Base-by-base conservation (phyloP, 2,797 vertebrate genomes). In the Erethizon dorsatum region DNA sequence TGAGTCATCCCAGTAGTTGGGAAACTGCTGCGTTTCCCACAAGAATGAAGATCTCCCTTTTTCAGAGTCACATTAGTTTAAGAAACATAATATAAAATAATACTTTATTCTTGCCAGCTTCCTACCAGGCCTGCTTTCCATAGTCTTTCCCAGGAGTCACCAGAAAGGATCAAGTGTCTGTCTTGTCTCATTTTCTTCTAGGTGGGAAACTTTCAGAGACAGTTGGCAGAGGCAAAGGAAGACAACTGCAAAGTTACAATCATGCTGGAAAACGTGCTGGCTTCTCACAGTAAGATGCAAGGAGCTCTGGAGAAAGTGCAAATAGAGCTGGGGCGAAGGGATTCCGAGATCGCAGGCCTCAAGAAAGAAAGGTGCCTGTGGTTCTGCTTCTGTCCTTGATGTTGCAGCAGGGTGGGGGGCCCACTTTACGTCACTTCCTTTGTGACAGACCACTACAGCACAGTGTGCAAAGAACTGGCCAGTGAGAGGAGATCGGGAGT, bases 261-360 rank as follows among this genome's bases (percentile, higher is more conserved):
- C 67, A 98, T 98, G 87, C 91, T 99, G 97, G 97, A 99, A 91
- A 98, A 97, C 0, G 89, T 98, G 83, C 86, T 99, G 92, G 97
- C 98, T 56, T 98, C 98, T 92, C 97, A 98, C 45, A 96, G 97
- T 71, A 97, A 97, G 95, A 98, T 98, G 96, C 98, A 98, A 67
- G 96, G 97, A 37, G 98, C 98, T 91, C 97, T 98, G 88, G 97
- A 98, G 86, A 98, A 92, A 10, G 94, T 98, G 57, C 98, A 98
- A n/a, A 97, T 97, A 18, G 98, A 99, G 91, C 97, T 98, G 20
- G 97, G 97, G 26, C 95, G 90, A 10, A 98, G 92, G 88, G 98
- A 99, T 22, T 97, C 97, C 0, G 98, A 99, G 95, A 98, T 98
- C 59, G 92, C 79, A 65, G 96, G 95, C 86, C 98, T 99, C 87